A percentile compares a stretch with the other conserved stretches of the same genome.
phyloP scores from a whole-genome alignment of 2,797 vertebrate species.

The Sparidentex hasta region DNA sequence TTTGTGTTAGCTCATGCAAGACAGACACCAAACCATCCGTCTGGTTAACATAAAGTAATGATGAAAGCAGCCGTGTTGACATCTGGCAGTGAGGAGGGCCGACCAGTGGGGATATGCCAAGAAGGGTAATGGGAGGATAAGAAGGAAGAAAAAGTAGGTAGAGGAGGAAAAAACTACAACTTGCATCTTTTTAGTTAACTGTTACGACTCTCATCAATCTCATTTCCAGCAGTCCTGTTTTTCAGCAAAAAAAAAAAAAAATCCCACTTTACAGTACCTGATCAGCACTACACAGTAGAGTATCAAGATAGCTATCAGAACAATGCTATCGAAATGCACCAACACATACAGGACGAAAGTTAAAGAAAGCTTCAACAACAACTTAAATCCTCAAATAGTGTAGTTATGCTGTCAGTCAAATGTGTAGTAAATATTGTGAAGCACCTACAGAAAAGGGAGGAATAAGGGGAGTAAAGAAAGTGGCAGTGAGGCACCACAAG shows the following conservation, averaged over 20 bases:
- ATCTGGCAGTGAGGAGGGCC: slow-evolving; percentile 1
- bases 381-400: neutral
- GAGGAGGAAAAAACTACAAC: neutral
- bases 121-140: neutral
- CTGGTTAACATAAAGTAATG: neutral
- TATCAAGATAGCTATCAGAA: no score
- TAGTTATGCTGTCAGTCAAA: neutral
- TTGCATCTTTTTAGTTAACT: neutral
- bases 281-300: neutral
- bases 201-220: neutral
- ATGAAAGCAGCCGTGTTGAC: neutral
- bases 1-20: slow-evolving; percentile 16
- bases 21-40: neutral
- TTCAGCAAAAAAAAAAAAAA: neutral
- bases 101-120: slow-evolving; percentile 8
- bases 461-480: neutral
- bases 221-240: neutral
- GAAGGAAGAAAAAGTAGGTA: neutral
- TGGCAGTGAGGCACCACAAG: no score
- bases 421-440: neutral
- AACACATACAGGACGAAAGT: no score
- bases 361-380: no score
- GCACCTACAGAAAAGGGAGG: neutral
- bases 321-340: no score
- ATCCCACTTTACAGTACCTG: neutral